These are phyloP conservation scores for Drosophila subpulchrella DNA, from an alignment of 1,140 invertebrate genomes.

Conservation along the genomic window DNA sequence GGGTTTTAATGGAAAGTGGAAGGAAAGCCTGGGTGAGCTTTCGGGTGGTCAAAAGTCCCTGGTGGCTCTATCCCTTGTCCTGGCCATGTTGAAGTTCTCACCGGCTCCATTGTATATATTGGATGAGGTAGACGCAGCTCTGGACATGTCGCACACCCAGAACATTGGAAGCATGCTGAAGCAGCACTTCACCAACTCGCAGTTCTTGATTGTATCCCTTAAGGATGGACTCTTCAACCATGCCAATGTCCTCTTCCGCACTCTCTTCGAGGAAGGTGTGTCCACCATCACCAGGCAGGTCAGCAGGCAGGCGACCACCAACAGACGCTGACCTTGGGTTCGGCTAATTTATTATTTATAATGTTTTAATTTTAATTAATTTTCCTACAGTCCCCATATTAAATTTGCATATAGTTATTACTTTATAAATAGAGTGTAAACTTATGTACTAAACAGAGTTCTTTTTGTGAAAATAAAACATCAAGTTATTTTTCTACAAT, in stretches of 20 bases:
- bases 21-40: constrained; percentile 97
- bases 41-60: constrained; percentile 98
- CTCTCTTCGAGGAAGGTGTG: constrained; percentile 97
- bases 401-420: too few species aligned
- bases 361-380: neutral
- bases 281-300: constrained; percentile 93
- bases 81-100: constrained; percentile 98
- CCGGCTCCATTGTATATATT: constrained; percentile 99
- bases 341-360: neutral
- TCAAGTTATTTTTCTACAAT: neutral
- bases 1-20: constrained; percentile 97
- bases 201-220: constrained; percentile 99
- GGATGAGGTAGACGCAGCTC: constrained; percentile 99
- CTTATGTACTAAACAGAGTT: neutral
- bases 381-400: too few species aligned
- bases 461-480: neutral
- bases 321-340: constrained; percentile 31
- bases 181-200: constrained; percentile 96
- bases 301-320: constrained; percentile 37
- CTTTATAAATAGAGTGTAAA: too few species aligned
- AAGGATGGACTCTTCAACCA: constrained; percentile 99
- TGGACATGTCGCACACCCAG: constrained; percentile 99
- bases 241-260: constrained; percentile 98
- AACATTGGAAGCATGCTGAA: constrained; percentile 99
- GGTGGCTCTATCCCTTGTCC: constrained; percentile 97